Conservation (phyloP, 2,888 invertebrate species). For the Gryllus longicercus region DNA sequence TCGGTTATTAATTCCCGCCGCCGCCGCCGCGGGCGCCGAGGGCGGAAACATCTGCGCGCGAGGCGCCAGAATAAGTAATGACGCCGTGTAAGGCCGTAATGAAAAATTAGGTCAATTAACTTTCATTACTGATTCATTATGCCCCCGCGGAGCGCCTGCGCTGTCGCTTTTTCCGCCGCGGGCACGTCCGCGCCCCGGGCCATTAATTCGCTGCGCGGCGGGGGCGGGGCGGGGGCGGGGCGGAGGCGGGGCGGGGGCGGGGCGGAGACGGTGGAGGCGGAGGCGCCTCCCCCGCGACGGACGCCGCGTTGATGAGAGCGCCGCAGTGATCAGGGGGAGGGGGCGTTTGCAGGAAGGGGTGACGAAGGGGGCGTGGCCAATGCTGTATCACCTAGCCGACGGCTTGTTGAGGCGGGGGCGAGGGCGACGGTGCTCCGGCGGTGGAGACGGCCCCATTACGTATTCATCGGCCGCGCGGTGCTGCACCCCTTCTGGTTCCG, state of each 20-base stretch:
- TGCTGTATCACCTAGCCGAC: no score
- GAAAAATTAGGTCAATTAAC: constrained; percentile 39
- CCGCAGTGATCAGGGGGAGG: no score
- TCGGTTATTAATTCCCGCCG: constrained; percentile 19
- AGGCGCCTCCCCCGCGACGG: no score
- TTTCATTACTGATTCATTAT: constrained; percentile 39
- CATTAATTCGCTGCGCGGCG: constrained; percentile 33
- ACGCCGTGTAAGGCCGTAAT: constrained; percentile 32
- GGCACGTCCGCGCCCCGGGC: constrained; percentile 31
- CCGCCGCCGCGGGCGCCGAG: neutral
- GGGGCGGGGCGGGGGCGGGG: no score
- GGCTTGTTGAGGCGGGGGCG: no score
- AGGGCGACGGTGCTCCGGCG: no score
- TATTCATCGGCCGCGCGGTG: no score
- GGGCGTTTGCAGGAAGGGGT: no score
- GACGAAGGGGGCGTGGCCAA: no score
- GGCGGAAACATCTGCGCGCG: constrained; percentile 20
- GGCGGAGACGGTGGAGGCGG: neutral
- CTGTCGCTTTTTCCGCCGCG: neutral
- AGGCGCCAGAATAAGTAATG: constrained; percentile 36
- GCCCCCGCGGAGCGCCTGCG: constrained; percentile 30
- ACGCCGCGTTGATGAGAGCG: no score
- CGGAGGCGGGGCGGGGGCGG: neutral
- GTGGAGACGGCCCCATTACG: no score
- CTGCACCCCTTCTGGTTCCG: no score